Conservation (phyloP, 1,140 invertebrate species). For the Drosophila suzukii region DNA sequence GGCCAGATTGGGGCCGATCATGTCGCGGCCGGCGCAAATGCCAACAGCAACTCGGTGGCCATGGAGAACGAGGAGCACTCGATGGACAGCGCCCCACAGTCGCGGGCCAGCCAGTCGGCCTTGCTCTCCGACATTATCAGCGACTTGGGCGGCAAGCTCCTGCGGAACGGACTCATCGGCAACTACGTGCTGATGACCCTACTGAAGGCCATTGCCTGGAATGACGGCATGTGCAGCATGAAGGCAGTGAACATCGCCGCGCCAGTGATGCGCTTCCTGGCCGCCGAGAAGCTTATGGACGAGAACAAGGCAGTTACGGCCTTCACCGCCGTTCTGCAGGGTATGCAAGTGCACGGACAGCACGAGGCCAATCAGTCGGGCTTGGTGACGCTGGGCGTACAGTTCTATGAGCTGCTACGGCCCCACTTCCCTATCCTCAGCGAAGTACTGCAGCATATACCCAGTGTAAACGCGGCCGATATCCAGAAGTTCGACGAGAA, state of each 20-base stretch:
- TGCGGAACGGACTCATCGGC: constrained; percentile 88
- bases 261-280: constrained; percentile 87
- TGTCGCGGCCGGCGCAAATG: constrained; percentile 56
- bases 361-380: constrained; percentile 90
- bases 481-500: constrained; percentile 93
- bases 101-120: constrained; percentile 85
- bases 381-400: constrained; percentile 84
- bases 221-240: constrained; percentile 91
- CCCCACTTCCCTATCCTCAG: constrained; percentile 89
- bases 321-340: constrained; percentile 90
- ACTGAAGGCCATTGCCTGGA: constrained; percentile 92
- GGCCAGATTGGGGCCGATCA: constrained; percentile 82
- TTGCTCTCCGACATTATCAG: constrained; percentile 89
- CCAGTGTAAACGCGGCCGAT: constrained; percentile 90
- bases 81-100: constrained; percentile 86
- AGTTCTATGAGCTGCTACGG: constrained; percentile 92
- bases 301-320: constrained; percentile 89
- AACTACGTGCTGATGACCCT: constrained; percentile 88
- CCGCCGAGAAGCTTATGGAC: constrained; percentile 87
- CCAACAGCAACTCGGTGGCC: constrained; percentile 85
- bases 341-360: constrained; percentile 91
- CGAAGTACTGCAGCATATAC: constrained; percentile 90
- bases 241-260: constrained; percentile 90
- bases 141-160: constrained; percentile 89
- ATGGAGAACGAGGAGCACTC: constrained; percentile 90